Conservation (phyloP, 2,113 vertebrate genomes). For the Gasterosteus nipponicus region DNA sequence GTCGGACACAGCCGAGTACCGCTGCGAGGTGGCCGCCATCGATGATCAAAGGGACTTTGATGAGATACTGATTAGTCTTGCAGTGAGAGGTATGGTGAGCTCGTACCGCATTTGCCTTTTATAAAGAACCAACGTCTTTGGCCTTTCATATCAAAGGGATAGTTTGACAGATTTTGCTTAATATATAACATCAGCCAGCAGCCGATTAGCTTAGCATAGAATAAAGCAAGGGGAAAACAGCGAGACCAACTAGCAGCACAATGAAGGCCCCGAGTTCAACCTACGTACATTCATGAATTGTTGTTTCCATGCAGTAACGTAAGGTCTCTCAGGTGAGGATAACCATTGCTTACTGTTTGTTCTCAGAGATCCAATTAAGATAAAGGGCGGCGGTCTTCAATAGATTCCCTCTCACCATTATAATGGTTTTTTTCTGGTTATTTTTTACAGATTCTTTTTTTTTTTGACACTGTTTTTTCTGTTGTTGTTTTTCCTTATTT, state of each 20-base stretch:
- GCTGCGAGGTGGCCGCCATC: slow-evolving; percentile 94
- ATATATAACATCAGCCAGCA: background rate
- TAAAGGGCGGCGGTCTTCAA: background rate
- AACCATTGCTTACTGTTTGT: background rate
- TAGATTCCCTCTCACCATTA: background rate
- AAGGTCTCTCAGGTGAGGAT: background rate
- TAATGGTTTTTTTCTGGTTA: background rate
- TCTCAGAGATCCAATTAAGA: background rate
- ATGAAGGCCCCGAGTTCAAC: background rate
- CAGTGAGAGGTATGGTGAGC: slow-evolving; percentile 87
- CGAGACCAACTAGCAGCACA: background rate
- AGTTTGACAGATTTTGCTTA: slow-evolving; percentile 8
- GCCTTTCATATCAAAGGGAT: background rate
- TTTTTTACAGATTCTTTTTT: background rate
- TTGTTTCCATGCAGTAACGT: background rate
- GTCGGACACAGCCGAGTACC: slow-evolving; percentile 90
- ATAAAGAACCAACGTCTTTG: background rate
- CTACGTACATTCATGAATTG: background rate
- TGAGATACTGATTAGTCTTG: slow-evolving; percentile 93
- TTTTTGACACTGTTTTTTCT: background rate
- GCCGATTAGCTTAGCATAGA: background rate
- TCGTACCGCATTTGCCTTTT: background rate
- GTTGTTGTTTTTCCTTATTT: background rate
- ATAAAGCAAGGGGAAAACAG: background rate
- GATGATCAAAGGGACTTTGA: slow-evolving; percentile 90